A percentile compares a stretch with the other conserved stretches of the same genome.
phyloP scores from a whole-genome alignment of 2,113 vertebrate species.

The Coryphaenoides rupestris region DNA sequence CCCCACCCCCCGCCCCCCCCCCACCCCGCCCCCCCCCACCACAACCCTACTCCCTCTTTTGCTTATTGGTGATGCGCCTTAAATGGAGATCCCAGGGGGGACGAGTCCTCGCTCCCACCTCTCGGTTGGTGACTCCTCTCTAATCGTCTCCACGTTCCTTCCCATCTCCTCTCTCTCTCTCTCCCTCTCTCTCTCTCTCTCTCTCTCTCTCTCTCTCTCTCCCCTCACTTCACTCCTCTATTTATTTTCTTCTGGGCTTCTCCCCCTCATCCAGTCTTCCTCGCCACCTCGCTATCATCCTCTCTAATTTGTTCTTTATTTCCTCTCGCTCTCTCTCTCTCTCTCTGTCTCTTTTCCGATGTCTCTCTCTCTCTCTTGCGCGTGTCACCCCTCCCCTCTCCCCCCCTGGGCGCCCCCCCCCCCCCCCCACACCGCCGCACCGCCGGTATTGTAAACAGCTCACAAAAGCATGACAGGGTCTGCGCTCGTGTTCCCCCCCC shows the following conservation, averaged over 20 bases:
- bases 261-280: conserved; percentile 17
- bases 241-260: background rate
- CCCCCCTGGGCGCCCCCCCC: no score
- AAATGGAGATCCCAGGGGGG: conserved; percentile 56
- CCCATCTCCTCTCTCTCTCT: conserved; percentile 1
- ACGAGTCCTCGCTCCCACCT: conserved; percentile 17
- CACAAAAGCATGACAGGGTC: conserved; percentile 89
- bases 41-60: no score
- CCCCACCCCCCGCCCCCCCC: no score
- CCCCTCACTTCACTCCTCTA: conserved; percentile 13
- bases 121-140: conserved; percentile 28
- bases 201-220: conserved; percentile 4
- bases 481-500: conserved; percentile 81
- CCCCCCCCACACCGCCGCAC: conserved; percentile 52
- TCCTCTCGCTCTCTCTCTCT: conserved; percentile 9
- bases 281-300: conserved; percentile 18
- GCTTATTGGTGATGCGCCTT: conserved; percentile 42
- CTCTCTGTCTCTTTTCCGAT: conserved; percentile 33
- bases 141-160: conserved; percentile 5
- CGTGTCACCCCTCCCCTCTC: conserved; percentile 50
- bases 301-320: background rate
- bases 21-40: no score
- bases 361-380: conserved; percentile 37
- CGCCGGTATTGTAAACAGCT: conserved; percentile 73
- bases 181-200: conserved; percentile 1